A percentile compares a stretch with the other conserved stretches of the same genome.
Evolutionary conservation across 2,797 vertebrate genomes (phyloP).

Genomic region (Danio tinwini): DNA sequence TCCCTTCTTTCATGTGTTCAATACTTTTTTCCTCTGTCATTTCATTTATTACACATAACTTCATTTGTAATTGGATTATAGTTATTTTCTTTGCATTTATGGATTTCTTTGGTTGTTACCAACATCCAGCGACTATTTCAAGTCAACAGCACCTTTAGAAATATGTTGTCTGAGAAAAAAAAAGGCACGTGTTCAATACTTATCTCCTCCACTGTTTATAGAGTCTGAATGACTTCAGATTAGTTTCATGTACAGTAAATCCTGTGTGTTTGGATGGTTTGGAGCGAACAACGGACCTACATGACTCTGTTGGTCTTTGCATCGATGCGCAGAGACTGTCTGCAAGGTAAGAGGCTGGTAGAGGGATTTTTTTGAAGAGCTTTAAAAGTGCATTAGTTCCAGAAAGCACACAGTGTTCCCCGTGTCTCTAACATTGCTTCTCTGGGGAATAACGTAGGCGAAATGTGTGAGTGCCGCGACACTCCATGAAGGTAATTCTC

Average conservation of each 20-base stretch:
- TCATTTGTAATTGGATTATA: too few relatives aligned
- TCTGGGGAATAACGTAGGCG: constrained; percentile 1
- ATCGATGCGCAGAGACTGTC: neutral
- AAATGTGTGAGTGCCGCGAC: constrained; percentile 26
- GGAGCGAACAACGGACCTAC: neutral
- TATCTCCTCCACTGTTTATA: too few relatives aligned
- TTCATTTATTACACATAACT: too few relatives aligned
- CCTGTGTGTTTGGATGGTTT: neutral
- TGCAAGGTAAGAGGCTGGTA: neutral
- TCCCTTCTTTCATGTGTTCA: too few relatives aligned
- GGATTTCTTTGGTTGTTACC: too few relatives aligned
- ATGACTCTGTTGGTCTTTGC: neutral
- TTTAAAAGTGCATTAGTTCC: constrained; percentile 18
- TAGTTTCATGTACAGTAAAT: constrained; percentile 13
- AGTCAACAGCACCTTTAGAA: too few relatives aligned
- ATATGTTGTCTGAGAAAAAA: too few relatives aligned
- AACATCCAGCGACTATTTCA: too few relatives aligned
- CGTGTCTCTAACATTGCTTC: constrained; percentile 23
- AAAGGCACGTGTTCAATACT: too few relatives aligned
- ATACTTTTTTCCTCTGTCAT: too few relatives aligned
- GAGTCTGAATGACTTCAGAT: neutral
- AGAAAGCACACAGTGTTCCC: constrained; percentile 1
- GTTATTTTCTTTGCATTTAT: too few relatives aligned
- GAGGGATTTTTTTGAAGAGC: constrained; percentile 20
- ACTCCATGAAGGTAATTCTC: constrained; percentile 1